phyloP scores from a whole-genome alignment of 2,113 vertebrate genomes.

The Picathartes gymnocephalus region DNA sequence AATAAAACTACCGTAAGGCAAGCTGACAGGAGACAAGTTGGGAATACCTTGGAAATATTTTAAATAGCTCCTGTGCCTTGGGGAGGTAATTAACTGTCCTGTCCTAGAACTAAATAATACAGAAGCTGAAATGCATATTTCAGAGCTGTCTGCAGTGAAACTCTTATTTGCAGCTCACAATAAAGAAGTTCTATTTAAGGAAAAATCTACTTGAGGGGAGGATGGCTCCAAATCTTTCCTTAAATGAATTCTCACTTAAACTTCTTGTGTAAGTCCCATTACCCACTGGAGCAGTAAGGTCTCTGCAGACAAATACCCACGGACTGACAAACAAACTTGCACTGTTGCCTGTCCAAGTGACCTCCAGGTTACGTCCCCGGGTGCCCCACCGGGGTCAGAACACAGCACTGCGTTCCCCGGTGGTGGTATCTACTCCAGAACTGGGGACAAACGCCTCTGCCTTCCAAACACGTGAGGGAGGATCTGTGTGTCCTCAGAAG shows the following conservation, averaged over 20 bases:
- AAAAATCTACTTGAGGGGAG: not conserved
- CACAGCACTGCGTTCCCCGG: not conserved
- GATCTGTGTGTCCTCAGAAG: not conserved
- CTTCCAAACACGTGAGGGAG: not conserved
- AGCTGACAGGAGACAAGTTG: not conserved
- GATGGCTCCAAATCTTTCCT: not conserved
- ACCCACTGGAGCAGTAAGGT: not conserved
- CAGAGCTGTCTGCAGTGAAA: not conserved
- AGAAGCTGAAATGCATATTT: not conserved
- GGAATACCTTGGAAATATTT: conserved; percentile 4
- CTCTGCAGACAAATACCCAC: not conserved
- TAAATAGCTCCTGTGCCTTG: not conserved
- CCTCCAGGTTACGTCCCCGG: not conserved
- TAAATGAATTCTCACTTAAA: not conserved
- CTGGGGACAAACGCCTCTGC: not conserved
- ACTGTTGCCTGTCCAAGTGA: not conserved
- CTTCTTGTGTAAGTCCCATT: not conserved
- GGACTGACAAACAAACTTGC: not conserved
- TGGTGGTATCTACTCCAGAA: not conserved
- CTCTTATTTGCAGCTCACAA: not conserved
- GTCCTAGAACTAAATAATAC: not conserved
- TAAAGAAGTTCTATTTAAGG: not conserved
- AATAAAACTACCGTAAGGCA: not conserved
- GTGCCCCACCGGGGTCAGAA: not conserved
- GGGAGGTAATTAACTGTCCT: not conserved